Conservation (phyloP, 1,140 invertebrate species). For the Drosophila paulistorum region DNA sequence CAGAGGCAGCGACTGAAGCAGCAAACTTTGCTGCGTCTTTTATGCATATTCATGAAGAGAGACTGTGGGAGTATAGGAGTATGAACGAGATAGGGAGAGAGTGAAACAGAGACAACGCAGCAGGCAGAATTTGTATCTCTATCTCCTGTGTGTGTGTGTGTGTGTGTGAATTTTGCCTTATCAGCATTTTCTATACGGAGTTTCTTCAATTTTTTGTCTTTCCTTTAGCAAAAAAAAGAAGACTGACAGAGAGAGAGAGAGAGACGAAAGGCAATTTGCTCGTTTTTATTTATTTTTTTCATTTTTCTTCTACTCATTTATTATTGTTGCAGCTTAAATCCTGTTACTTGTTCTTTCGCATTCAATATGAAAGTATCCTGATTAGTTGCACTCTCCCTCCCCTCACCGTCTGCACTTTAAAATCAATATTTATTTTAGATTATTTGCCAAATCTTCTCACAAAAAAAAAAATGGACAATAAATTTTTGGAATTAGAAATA, state of each 20-base stretch:
- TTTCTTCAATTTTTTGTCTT: slow-evolving; percentile 55
- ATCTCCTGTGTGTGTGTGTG: slow-evolving; percentile 38
- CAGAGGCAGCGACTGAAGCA: slow-evolving; percentile 9
- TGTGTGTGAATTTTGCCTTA: slow-evolving; percentile 74
- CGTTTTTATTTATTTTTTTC: slow-evolving; percentile 18
- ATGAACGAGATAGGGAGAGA: slow-evolving; percentile 6
- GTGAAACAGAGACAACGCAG: slow-evolving; percentile 1
- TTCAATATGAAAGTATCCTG: slow-evolving; percentile 60
- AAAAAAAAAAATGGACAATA: slow-evolving; percentile 10
- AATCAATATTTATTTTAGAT: slow-evolving; percentile 80
- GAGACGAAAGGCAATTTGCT: slow-evolving; percentile 14
- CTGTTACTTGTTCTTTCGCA: slow-evolving; percentile 52
- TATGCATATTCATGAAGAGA: slow-evolving; percentile 73
- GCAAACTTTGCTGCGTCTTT: slow-evolving; percentile 28
- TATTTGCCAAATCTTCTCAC: slow-evolving; percentile 50
- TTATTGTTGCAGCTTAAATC: slow-evolving; percentile 81
- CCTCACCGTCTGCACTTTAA: slow-evolving; percentile 55
- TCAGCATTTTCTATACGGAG: slow-evolving; percentile 72
- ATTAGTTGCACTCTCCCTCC: slow-evolving; percentile 69
- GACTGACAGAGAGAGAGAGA: background rate
- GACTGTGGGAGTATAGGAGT: slow-evolving; percentile 43
- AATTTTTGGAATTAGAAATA: slow-evolving; percentile 49
- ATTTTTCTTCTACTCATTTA: slow-evolving; percentile 44
- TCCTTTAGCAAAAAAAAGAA: slow-evolving; percentile 9
- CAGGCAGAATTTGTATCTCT: slow-evolving; percentile 15